Base-by-base conservation (phyloP, 2,797 vertebrate species). In the Pipistrellus pygmaeus region DNA sequence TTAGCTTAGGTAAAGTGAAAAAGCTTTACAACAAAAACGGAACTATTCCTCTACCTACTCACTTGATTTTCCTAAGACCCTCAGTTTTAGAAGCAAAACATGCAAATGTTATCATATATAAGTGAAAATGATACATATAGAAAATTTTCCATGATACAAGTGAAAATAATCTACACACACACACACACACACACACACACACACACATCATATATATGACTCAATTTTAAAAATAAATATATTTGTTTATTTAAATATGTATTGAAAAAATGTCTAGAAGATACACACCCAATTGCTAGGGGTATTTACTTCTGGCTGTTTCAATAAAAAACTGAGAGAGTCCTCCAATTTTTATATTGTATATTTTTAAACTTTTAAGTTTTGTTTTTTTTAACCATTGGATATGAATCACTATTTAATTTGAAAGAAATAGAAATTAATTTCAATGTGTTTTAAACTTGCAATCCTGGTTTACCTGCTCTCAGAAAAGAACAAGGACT, bases 261-360 rank as follows among this genome's bases (percentile, higher is more conserved):
- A 92, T 7, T 88, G 25, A 83, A 94, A 60, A 93, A 90, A 46
- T 90, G 46, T 66, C 46, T 64, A 72, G 46, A 80, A 71, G 14
- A 35, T 25, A 32, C 0, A 62, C 0, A 81, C 2, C 20, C 4
- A 82, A 51, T 10, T 57, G 46, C 35, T 77, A 71, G 7, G 14
- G 46, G 8, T 25, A 20, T 48, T 73, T 44, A 48, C 27, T 83
- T 83, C 13, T 62, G 27, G 35, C 51, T 23, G 27, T 81, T 91
- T 72, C 53, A 73, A 18, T n/a, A 76, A 23, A 5, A 95, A 21
- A 55, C n/a, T 86, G 12, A 66, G 18, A 81, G 18, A 81, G 8
- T 53, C 21, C 41, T 92, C 68, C 35, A 60, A 66, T 53, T 73
- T 85, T 85, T 89, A 81, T 12, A 76, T 53, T 46, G 27, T 10